phyloP scores from a whole-genome alignment of 2,888 invertebrate species.

The Teinopalpus imperialis region DNA sequence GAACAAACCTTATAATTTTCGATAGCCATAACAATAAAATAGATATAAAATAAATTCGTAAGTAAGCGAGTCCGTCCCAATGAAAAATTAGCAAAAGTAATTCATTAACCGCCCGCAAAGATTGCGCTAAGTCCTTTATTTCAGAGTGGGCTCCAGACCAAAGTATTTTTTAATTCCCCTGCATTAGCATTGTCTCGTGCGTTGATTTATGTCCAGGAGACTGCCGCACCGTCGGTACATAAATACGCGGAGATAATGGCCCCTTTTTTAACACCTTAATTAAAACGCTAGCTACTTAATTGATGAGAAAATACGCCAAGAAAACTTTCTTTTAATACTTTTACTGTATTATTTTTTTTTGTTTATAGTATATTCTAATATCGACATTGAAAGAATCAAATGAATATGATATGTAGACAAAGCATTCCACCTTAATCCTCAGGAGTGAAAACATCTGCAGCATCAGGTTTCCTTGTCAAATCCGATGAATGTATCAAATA shows the following conservation, averaged over 20 bases:
- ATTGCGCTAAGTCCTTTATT: conserved; percentile 74
- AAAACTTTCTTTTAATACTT: conserved; percentile 24
- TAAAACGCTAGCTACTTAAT: conserved; percentile 63
- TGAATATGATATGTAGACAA: too few relatives aligned
- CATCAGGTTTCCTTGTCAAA: too few relatives aligned
- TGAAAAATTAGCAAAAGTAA: conserved; percentile 76
- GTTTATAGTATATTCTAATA: too few relatives aligned
- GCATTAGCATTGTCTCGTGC: conserved; percentile 72
- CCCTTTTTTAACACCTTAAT: conserved; percentile 71
- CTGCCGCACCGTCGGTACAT: conserved; percentile 41
- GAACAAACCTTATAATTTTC: too few relatives aligned
- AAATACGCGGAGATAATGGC: conserved; percentile 71
- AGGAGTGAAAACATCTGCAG: too few relatives aligned
- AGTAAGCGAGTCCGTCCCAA: conserved; percentile 40
- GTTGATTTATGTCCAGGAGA: conserved; percentile 64
- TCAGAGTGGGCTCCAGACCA: conserved; percentile 54
- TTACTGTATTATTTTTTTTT: conserved; percentile 11
- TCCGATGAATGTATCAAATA: too few relatives aligned
- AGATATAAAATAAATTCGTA: too few relatives aligned
- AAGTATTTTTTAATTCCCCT: conserved; percentile 77
- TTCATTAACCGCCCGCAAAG: conserved; percentile 76
- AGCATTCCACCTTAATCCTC: too few relatives aligned
- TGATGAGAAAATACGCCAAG: conserved; percentile 47
- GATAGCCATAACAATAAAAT: too few relatives aligned
- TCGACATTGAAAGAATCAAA: too few relatives aligned